Conservation (phyloP, 2,888 invertebrate species). For the Lymantria dispar region DNA sequence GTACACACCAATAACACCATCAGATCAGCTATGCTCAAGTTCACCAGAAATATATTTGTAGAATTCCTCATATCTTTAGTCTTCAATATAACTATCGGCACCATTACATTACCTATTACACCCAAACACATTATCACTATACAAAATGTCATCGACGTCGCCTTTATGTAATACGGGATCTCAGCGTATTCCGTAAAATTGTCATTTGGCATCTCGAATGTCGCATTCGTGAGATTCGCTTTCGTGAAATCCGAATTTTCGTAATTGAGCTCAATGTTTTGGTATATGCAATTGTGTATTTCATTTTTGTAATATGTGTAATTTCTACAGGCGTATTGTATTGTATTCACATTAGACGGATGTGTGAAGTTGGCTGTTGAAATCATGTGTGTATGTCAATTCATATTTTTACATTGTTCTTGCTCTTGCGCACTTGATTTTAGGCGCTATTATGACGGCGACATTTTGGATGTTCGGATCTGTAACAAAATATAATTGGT, state of each 20-base stretch:
- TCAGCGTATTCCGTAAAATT: slow-evolving; percentile 78
- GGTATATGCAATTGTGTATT: slow-evolving; percentile 42
- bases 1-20: slow-evolving; percentile 95
- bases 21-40: slow-evolving; percentile 95
- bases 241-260: slow-evolving; percentile 42
- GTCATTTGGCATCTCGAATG: slow-evolving; percentile 49
- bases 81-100: slow-evolving; percentile 94
- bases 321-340: slow-evolving; percentile 33
- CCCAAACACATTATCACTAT: slow-evolving; percentile 94
- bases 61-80: slow-evolving; percentile 97
- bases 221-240: slow-evolving; percentile 40
- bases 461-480: slow-evolving; percentile 22
- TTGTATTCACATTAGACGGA: slow-evolving; percentile 47
- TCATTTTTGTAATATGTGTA: slow-evolving; percentile 33
- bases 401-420: slow-evolving; percentile 63
- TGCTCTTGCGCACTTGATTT: slow-evolving; percentile 11
- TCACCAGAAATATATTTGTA: slow-evolving; percentile 96
- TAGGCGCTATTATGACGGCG: slow-evolving; percentile 22
- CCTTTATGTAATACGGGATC: slow-evolving; percentile 93
- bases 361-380: slow-evolving; percentile 66
- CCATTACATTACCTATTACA: slow-evolving; percentile 95
- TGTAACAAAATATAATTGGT: slow-evolving; percentile 35
- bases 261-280: slow-evolving; percentile 28
- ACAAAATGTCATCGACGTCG: slow-evolving; percentile 94
- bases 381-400: slow-evolving; percentile 69